phyloP scores from a whole-genome alignment of 2,888 invertebrate genomes.

The Crossocerus cetratus region DNA sequence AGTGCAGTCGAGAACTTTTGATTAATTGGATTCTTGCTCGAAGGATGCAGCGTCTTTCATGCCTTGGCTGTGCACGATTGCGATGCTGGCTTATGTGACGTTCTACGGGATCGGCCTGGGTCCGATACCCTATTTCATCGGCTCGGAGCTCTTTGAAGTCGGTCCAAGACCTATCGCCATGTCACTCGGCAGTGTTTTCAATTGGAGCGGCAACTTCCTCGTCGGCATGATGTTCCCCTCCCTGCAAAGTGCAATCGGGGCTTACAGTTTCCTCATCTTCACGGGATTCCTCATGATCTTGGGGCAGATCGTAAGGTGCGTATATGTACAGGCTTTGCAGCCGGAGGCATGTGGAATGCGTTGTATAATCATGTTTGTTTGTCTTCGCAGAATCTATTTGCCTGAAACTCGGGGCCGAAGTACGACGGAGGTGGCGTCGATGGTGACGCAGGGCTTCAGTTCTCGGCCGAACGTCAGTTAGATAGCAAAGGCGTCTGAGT shows the following conservation, averaged over 20 bases:
- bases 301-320: constrained; percentile 81
- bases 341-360: neutral
- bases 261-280: constrained; percentile 88
- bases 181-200: constrained; percentile 90
- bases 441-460: constrained; percentile 82
- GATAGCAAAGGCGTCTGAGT: neutral
- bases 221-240: constrained; percentile 88
- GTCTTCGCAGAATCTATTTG: constrained; percentile 81
- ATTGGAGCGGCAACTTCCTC: constrained; percentile 93
- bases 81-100: constrained; percentile 86
- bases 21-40: constrained; percentile 51
- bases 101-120: constrained; percentile 91
- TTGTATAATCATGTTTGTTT: constrained; percentile 42
- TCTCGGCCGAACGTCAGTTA: constrained; percentile 75
- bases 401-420: constrained; percentile 87
- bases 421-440: constrained; percentile 81
- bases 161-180: constrained; percentile 91
- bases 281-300: constrained; percentile 79
- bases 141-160: constrained; percentile 91
- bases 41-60: constrained; percentile 83
- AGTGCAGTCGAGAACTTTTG: no score
- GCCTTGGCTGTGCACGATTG: constrained; percentile 84
- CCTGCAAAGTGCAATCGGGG: constrained; percentile 81
- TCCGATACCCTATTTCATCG: constrained; percentile 92
- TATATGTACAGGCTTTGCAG: neutral